phyloP scores from a whole-genome alignment of 2,113 vertebrate genomes.

The Cavia aperea region DNA sequence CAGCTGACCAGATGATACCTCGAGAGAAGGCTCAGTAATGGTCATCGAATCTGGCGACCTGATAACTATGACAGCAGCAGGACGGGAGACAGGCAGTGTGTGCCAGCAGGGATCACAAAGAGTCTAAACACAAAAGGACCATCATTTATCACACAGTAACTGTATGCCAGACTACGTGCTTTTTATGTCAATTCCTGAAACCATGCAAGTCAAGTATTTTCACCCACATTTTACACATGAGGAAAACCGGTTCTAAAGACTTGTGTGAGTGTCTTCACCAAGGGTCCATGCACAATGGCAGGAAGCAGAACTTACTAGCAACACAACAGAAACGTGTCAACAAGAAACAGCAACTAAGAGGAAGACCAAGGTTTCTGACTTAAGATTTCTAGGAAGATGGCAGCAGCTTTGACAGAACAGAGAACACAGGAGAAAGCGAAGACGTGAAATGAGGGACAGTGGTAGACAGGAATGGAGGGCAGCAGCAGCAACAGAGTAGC shows the following conservation, averaged over 20 bases:
- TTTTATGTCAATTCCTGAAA: not conserved
- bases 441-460: not conserved
- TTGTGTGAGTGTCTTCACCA: not conserved
- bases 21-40: not conserved
- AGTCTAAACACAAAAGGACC: not conserved
- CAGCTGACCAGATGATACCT: not conserved
- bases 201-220: not conserved
- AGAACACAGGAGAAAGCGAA: not conserved
- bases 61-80: not conserved
- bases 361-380: not conserved
- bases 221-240: constrained; percentile 13
- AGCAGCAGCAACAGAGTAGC: not conserved
- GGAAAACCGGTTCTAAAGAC: constrained; percentile 19
- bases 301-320: not conserved
- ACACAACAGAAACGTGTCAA: not conserved
- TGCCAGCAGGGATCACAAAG: not conserved
- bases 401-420: not conserved
- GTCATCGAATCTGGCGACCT: fast-evolving
- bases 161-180: not conserved
- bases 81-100: fast-evolving
- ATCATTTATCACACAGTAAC: no score
- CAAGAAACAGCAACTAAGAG: not conserved
- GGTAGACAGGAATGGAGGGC: not conserved
- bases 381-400: not conserved
- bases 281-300: not conserved